A percentile compares a stretch with the other conserved stretches of the same genome.
phyloP scores from a whole-genome alignment of 2,888 invertebrate species.

The Protula sp. region DNA sequence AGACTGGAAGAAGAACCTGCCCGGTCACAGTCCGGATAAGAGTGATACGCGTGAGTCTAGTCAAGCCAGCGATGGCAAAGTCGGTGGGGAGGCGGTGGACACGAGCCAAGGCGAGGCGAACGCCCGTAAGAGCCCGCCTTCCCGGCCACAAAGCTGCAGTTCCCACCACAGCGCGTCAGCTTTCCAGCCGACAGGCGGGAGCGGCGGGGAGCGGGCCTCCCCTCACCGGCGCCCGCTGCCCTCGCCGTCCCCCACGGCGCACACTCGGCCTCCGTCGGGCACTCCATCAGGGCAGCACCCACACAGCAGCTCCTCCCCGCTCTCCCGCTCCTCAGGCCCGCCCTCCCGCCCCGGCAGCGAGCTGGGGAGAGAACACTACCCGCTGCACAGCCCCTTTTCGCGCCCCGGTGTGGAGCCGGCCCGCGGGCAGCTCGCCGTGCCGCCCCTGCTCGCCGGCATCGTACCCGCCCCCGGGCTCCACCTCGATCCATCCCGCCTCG shows the following conservation, averaged over 20 bases:
- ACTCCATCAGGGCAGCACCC: background rate
- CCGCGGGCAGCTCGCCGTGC: background rate
- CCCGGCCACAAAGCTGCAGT: background rate
- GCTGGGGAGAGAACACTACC: background rate
- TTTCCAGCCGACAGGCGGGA: background rate
- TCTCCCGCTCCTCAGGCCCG: background rate
- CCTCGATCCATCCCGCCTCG: background rate
- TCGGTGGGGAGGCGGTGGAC: background rate
- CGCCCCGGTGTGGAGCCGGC: background rate
- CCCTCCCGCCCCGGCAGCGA: background rate
- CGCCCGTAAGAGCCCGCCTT: background rate
- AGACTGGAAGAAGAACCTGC: slow-evolving; percentile 13
- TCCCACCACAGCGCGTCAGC: background rate
- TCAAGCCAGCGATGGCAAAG: background rate
- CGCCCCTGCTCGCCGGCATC: background rate
- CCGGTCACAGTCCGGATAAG: background rate
- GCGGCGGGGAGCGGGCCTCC: background rate
- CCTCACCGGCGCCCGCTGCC: background rate
- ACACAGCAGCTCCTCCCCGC: background rate
- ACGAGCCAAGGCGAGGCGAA: background rate
- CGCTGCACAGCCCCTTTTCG: background rate
- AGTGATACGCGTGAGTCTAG: background rate
- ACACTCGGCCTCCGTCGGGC: slow-evolving; percentile 1
- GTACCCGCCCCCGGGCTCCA: too few relatives aligned
- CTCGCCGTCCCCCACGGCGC: background rate